Evolutionary conservation across 2,888 invertebrate genomes (phyloP).

Genomic region (Drosophila neonasuta): DNA sequence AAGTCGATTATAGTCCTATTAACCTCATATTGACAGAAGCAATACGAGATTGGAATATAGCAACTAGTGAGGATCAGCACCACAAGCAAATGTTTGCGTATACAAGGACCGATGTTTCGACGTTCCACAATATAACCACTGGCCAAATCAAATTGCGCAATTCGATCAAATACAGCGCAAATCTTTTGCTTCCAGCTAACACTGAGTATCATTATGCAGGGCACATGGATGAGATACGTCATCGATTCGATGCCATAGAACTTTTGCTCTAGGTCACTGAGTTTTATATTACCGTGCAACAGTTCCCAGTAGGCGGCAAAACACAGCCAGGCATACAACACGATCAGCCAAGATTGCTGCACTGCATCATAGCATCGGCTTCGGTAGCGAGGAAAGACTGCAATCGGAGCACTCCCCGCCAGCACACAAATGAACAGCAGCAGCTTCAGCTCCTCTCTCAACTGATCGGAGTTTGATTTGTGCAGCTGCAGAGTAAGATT

Average conservation of each 20-base stretch:
- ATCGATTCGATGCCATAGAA: constrained; percentile 48
- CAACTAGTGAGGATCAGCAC: constrained; percentile 25
- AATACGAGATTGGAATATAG: constrained; percentile 19
- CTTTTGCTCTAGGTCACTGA: constrained; percentile 44
- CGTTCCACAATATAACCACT: constrained; percentile 35
- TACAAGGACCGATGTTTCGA: constrained; percentile 17
- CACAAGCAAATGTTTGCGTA: constrained; percentile 34
- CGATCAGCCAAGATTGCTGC: constrained; percentile 47
- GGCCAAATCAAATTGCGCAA: constrained; percentile 46
- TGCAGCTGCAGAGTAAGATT: constrained; percentile 42
- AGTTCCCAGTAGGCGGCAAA: constrained; percentile 42
- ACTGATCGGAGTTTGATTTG: constrained; percentile 18
- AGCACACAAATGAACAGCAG: constrained; percentile 47
- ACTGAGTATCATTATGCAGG: constrained; percentile 40
- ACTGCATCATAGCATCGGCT: constrained; percentile 11
- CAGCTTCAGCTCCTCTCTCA: constrained; percentile 32
- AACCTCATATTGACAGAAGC: not conserved
- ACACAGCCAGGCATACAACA: constrained; percentile 40
- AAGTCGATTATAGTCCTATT: constrained; percentile 14
- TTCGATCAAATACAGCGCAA: constrained; percentile 13
- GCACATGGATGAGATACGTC: constrained; percentile 48
- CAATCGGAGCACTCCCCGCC: constrained; percentile 46
- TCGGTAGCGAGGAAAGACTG: constrained; percentile 33
- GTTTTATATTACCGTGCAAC: not conserved
- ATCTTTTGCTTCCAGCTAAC: constrained; percentile 38